A percentile compares a stretch with the other conserved stretches of the same genome.
phyloP scores from a whole-genome alignment of 2,888 invertebrate species.

The Heteromyza rotundicornis region DNA sequence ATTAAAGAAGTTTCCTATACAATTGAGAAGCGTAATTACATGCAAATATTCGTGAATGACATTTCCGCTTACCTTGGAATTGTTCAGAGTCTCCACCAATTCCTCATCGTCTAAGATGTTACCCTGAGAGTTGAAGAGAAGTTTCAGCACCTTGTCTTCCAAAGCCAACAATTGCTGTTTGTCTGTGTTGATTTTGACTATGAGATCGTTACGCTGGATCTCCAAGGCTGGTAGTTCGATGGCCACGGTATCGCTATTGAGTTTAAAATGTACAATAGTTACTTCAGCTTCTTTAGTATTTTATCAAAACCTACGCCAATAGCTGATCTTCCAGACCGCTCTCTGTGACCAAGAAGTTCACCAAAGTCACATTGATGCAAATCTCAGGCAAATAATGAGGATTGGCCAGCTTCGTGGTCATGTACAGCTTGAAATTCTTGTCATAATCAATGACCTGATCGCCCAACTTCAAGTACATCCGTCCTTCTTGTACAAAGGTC shows the following conservation, averaged over 20 bases:
- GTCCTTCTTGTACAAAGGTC: slow-evolving; percentile 75
- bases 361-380: slow-evolving; percentile 89
- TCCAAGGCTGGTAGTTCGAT: slow-evolving; percentile 90
- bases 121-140: slow-evolving; percentile 83
- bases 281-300: background rate
- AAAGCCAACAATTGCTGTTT: slow-evolving; percentile 83
- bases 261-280: too few species aligned
- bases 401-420: slow-evolving; percentile 90
- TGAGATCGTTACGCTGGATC: slow-evolving; percentile 78
- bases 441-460: slow-evolving; percentile 92
- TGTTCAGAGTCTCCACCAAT: slow-evolving; percentile 77
- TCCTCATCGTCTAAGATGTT: slow-evolving; percentile 94
- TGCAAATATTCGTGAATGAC: background rate
- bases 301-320: slow-evolving; percentile 78
- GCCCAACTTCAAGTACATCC: slow-evolving; percentile 81
- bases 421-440: slow-evolving; percentile 81
- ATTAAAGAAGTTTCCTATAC: slow-evolving; percentile 85
- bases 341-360: slow-evolving; percentile 91
- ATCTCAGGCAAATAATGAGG: slow-evolving; percentile 94
- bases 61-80: slow-evolving; percentile 48
- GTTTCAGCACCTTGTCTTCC: slow-evolving; percentile 87
- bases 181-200: slow-evolving; percentile 83
- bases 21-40: too few species aligned
- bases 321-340: slow-evolving; percentile 91
- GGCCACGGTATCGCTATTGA: slow-evolving; percentile 72